Conservation (phyloP, 2,888 invertebrate species). For the Noctua janthe region DNA sequence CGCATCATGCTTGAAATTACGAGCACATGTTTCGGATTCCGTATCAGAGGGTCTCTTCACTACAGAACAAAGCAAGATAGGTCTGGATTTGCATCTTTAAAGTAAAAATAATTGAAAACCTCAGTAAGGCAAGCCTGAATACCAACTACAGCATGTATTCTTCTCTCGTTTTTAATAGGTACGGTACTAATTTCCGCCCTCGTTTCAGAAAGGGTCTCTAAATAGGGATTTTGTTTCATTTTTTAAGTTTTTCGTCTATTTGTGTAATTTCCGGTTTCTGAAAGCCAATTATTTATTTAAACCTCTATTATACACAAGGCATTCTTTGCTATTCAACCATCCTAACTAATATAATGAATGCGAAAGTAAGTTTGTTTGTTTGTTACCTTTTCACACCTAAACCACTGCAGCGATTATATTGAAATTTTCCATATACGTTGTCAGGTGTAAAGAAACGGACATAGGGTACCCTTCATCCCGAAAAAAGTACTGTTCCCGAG, state of each 20-base stretch:
- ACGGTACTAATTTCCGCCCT: neutral
- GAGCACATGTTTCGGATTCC: neutral
- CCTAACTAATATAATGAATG: too few relatives aligned
- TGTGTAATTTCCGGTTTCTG: neutral
- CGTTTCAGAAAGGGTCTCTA: neutral
- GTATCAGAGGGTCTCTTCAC: neutral
- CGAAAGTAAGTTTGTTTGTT: too few relatives aligned
- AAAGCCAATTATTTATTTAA: neutral
- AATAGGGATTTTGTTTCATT: too few relatives aligned
- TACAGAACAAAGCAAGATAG: neutral
- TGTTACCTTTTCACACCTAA: too few relatives aligned
- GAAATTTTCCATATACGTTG: too few relatives aligned
- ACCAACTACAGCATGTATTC: neutral
- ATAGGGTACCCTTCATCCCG: too few relatives aligned
- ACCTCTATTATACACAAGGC: neutral
- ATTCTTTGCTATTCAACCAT: neutral
- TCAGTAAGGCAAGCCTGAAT: neutral
- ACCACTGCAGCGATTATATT: too few relatives aligned
- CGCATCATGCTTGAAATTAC: constrained; percentile 35
- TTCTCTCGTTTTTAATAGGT: neutral
- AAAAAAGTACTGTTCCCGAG: too few relatives aligned
- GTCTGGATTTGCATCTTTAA: neutral
- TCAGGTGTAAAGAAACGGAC: too few relatives aligned
- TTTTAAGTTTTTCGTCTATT: neutral
- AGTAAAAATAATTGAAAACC: constrained; percentile 5